Conservation (phyloP, 1,140 invertebrate species). For the Diplogasteroides magnus region DNA sequence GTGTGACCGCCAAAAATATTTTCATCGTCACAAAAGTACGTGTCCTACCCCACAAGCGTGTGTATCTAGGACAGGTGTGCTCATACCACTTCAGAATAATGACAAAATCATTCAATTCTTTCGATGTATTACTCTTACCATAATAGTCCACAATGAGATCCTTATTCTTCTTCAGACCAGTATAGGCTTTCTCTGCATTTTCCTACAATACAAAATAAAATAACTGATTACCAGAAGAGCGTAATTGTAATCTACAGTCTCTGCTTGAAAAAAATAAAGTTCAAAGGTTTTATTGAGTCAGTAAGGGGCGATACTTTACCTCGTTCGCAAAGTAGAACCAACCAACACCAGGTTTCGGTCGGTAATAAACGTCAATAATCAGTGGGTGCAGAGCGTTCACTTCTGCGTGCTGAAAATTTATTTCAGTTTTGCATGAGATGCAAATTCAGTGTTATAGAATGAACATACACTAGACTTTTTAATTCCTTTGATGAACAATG, state of each 20-base stretch:
- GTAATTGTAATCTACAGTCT: too few species aligned
- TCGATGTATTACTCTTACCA: constrained; percentile 9
- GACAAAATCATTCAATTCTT: background rate
- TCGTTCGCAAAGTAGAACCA: constrained; percentile 29
- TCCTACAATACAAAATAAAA: too few species aligned
- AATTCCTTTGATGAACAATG: constrained; percentile 32
- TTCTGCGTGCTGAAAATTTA: constrained; percentile 8
- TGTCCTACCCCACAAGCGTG: background rate
- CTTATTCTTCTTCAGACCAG: constrained; percentile 18
- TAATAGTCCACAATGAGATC: constrained; percentile 25
- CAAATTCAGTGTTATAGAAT: too few species aligned
- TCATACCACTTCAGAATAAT: too few species aligned
- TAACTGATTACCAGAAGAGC: too few species aligned
- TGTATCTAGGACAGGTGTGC: too few species aligned
- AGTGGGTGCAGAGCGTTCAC: constrained; percentile 17
- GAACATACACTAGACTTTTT: constrained; percentile 1
- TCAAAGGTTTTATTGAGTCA: too few species aligned
- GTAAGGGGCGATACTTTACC: too few species aligned
- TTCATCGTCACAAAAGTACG: background rate
- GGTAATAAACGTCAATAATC: constrained; percentile 19
- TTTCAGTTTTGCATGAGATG: too few species aligned
- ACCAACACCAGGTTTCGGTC: constrained; percentile 10
- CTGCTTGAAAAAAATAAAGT: too few species aligned
- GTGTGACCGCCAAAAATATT: too few species aligned
- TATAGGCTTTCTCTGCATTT: constrained; percentile 25